phyloP scores from a whole-genome alignment of 2,797 vertebrate genomes.

The Paratrypauchen microcephalus region DNA sequence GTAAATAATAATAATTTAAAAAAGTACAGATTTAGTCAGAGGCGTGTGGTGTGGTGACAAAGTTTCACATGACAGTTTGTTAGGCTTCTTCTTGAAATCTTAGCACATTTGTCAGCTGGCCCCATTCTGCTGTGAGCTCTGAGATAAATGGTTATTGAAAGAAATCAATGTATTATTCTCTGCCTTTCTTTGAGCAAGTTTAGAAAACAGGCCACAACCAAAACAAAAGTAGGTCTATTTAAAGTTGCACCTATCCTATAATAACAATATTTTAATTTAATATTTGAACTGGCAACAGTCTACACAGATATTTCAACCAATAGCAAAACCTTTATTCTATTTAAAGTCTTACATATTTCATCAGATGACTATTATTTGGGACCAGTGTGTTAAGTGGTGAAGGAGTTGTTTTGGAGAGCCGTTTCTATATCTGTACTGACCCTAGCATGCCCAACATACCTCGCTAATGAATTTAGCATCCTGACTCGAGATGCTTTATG shows the following conservation, averaged over 20 bases:
- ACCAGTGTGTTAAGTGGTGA: constrained; percentile 52
- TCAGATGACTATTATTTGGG: constrained; percentile 32
- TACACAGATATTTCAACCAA: background rate
- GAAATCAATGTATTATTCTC: constrained; percentile 11
- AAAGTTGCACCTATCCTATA: background rate
- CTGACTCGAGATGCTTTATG: constrained; percentile 76
- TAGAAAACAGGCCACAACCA: constrained; percentile 20
- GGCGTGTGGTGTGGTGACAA: constrained; percentile 20
- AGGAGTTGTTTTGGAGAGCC: constrained; percentile 64
- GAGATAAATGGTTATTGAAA: constrained; percentile 28
- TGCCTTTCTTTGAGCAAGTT: background rate
- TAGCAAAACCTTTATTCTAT: background rate
- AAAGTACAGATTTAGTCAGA: constrained; percentile 24
- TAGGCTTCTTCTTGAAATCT: background rate
- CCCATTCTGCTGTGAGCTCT: constrained; percentile 28
- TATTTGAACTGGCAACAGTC: background rate
- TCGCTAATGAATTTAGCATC: constrained; percentile 79
- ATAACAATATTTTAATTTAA: background rate
- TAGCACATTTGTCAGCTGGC: constrained; percentile 12
- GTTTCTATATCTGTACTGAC: constrained; percentile 75
- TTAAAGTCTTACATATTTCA: constrained; percentile 2
- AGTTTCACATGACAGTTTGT: constrained; percentile 22
- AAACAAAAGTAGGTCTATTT: background rate
- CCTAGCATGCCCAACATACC: constrained; percentile 67
- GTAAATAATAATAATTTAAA: background rate